These are phyloP conservation scores for Lagorchestes hirsutus DNA, from an alignment of 2,797 vertebrate species.

Conservation along the genomic window DNA sequence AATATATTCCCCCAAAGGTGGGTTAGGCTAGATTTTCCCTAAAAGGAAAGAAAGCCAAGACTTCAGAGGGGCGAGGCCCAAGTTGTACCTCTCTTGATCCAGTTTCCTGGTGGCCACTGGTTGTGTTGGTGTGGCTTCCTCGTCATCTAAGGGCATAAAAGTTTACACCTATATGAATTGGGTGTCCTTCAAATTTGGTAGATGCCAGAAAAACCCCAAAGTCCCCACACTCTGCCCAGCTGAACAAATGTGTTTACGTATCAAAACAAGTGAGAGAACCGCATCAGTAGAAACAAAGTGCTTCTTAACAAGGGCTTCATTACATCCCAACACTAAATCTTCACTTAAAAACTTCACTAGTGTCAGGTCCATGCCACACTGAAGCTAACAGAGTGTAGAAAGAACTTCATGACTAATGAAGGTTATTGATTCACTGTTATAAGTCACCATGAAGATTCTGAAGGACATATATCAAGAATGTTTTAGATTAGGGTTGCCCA, in stretches of 20 bases:
- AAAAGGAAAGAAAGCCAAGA: background rate
- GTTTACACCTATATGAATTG: background rate
- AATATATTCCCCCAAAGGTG: background rate
- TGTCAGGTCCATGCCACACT: background rate
- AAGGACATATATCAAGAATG: slow-evolving; percentile 49
- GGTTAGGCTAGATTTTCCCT: background rate
- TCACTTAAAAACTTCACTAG: background rate
- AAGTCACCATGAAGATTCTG: slow-evolving; percentile 17
- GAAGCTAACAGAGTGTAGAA: background rate
- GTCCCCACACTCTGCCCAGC: background rate
- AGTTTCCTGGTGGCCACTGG: background rate
- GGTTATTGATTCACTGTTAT: background rate
- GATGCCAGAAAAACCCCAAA: background rate
- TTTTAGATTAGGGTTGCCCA: slow-evolving; percentile 28
- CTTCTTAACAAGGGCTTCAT: background rate
- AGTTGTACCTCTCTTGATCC: background rate
- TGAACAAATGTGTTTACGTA: background rate
- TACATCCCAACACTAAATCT: background rate
- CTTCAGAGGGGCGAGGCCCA: background rate
- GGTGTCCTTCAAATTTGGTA: background rate
- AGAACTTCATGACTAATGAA: background rate
- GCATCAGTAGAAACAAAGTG: background rate
- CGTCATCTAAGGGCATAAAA: background rate
- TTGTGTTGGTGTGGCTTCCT: background rate
- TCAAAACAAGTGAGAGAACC: background rate